These are phyloP conservation scores for Pollenia labialis DNA, from an alignment of 2,888 invertebrate genomes.

Conservation along the genomic window DNA sequence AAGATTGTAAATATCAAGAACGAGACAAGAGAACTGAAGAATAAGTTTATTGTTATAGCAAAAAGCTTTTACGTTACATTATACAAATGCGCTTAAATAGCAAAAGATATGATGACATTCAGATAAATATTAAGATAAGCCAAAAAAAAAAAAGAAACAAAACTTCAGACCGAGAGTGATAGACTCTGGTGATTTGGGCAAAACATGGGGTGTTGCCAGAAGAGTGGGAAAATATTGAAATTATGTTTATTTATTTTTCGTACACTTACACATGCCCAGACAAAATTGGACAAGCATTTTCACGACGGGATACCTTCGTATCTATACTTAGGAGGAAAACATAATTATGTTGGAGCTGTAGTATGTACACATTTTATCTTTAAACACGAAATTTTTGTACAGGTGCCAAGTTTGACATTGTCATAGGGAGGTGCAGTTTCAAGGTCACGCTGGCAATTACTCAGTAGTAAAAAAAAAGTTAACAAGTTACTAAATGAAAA, in stretches of 20 bases:
- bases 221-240: constrained; percentile 33
- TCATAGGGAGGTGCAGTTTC: constrained; percentile 56
- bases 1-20: constrained; percentile 59
- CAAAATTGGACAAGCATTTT: constrained; percentile 62
- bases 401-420: constrained; percentile 66
- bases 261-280: constrained; percentile 23
- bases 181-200: background rate
- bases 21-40: constrained; percentile 55
- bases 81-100: constrained; percentile 73
- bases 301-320: constrained; percentile 61
- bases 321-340: constrained; percentile 11
- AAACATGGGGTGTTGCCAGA: constrained; percentile 13
- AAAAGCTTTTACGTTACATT: constrained; percentile 73
- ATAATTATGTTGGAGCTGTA: constrained; percentile 48
- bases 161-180: constrained; percentile 13
- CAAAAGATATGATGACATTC: constrained; percentile 73
- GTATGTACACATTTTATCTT: constrained; percentile 35
- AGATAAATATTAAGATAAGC: constrained; percentile 73
- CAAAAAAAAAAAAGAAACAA: constrained; percentile 27
- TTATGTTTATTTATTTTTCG: constrained; percentile 5
- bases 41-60: constrained; percentile 73
- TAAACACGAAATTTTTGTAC: constrained; percentile 60
- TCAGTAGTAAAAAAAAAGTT: background rate
- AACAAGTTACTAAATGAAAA: too few species aligned
- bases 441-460: constrained; percentile 53